Percentiles rank a stretch among this genome's conserved stretches.
Evolutionary conservation across 2,888 invertebrate genomes (phyloP).

Genomic region (Drosophila kanekoi): DNA sequence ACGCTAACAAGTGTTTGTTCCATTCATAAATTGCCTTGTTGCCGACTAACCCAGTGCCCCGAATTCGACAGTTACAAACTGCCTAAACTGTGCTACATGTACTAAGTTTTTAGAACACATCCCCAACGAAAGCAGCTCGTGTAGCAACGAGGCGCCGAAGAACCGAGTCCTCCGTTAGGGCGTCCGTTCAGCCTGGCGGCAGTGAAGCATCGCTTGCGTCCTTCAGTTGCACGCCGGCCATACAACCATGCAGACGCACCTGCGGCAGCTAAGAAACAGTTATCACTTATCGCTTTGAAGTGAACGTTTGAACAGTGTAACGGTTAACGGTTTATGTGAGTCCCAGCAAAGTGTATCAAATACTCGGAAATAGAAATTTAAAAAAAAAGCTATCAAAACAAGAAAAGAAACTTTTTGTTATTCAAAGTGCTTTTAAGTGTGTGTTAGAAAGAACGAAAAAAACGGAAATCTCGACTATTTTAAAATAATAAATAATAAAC

Average conservation of each 20-base stretch:
- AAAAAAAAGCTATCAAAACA: not conserved
- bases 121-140: conserved; percentile 15
- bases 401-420: not conserved
- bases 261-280: conserved; percentile 35
- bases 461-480: not conserved
- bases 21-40: conserved; percentile 73
- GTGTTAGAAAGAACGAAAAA: not conserved
- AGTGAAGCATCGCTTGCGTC: conserved; percentile 2
- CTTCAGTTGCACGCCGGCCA: conserved; percentile 78
- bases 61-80: conserved; percentile 3
- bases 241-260: conserved; percentile 67
- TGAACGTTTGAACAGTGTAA: conserved; percentile 21
- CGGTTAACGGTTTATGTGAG: conserved; percentile 26
- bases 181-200: conserved; percentile 9
- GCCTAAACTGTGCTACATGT: conserved; percentile 41
- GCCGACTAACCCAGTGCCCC: conserved; percentile 54
- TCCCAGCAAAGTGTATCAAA: conserved; percentile 8
- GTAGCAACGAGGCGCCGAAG: not conserved
- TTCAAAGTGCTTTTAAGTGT: not conserved
- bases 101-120: conserved; percentile 58
- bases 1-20: conserved; percentile 81
- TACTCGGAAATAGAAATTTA: not conserved
- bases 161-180: conserved; percentile 13
- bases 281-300: conserved; percentile 21
- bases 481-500: too few relatives aligned